Evolutionary conservation across 1,140 invertebrate species (phyloP).

Genomic region (Penaeus vannamei): DNA sequence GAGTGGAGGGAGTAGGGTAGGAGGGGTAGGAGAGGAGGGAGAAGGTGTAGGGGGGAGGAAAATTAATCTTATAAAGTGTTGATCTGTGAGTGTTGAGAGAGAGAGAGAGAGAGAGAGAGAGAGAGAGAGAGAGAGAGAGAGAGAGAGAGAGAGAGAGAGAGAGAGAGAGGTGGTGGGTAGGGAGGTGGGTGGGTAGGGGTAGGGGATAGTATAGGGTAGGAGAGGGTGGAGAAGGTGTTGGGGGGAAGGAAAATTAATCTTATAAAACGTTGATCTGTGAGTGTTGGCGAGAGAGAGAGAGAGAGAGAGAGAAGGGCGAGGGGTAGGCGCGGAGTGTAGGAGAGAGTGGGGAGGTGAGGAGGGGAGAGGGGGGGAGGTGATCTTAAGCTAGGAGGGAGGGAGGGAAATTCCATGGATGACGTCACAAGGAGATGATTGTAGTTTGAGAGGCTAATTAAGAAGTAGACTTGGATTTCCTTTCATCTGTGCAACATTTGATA

Average conservation of each 20-base stretch:
- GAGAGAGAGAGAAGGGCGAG: not conserved
- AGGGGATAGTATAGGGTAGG: not conserved
- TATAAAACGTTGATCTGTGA: no score
- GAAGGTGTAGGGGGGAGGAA: no score
- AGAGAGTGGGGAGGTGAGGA: no score
- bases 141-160: constrained; percentile 40
- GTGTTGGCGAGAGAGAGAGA: no score
- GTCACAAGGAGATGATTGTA: not conserved
- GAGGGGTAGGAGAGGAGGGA: not conserved
- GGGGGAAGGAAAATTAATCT: no score
- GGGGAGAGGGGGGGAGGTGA: not conserved
- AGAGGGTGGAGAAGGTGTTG: not conserved
- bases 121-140: constrained; percentile 19
- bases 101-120: no score
- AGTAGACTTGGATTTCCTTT: not conserved
- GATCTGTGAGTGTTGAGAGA: no score
- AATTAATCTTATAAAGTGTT: no score
- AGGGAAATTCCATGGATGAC: not conserved
- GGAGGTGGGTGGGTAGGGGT: no score
- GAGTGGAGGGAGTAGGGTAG: not conserved
- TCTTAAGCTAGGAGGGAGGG: not conserved
- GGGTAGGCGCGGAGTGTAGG: not conserved
- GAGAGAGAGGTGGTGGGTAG: no score
- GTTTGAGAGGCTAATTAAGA: not conserved
- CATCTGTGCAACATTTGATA: no score